Base-by-base conservation (phyloP, 2,888 invertebrate genomes). In the Atethmia centrago region DNA sequence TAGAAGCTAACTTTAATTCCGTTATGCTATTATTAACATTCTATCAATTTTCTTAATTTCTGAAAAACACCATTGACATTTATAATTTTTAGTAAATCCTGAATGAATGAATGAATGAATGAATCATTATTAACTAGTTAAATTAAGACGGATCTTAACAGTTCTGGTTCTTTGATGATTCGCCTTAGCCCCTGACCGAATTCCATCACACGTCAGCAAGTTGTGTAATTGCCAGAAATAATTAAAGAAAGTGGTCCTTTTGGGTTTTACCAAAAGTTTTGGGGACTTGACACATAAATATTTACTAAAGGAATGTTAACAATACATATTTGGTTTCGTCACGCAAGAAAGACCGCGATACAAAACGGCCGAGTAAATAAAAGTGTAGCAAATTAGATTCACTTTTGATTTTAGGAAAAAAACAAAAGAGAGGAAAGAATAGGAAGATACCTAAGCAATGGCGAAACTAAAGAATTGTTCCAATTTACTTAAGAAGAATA, bases 211-310 rank as follows among this genome's bases (percentile, higher is more conserved):
- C 61, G 83, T 79, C 81, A 83, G 5, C 59, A 65, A 47, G n/a
- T 86, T 88, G 83, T 75, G 83, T 74, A 88, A 87, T 66, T 58
- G 2, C 40, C 74, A 80, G 42, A 80, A 68, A 73, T 78, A 71
- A 73, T 71, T 66, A 81, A 69, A 59, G 83, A 87, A 83, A 87
- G 83, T 81, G 40, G 40, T 61, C 59, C 53, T 67, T 75, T 55
- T 61, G 63, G 70, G 58, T 56, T 65, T 74, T 64, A 53, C 62
- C 79, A 31, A 8, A 31, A 31, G 4, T 40, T 53, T 56, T 53
- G 42, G 42, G 77, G 21, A 67, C 25, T 66, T 61, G 77, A 77
- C 59, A 77, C 9, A 59, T 47, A 58, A 75, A 63, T 21, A 51
- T 42, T 67, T n/a, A 59, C 36, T 2, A 77, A 51, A 40, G 31